These are phyloP conservation scores for Turritopsis rubra DNA, from an alignment of 30 jellyfish, hydroid and myxozoan genomes.

Conservation along the genomic window DNA sequence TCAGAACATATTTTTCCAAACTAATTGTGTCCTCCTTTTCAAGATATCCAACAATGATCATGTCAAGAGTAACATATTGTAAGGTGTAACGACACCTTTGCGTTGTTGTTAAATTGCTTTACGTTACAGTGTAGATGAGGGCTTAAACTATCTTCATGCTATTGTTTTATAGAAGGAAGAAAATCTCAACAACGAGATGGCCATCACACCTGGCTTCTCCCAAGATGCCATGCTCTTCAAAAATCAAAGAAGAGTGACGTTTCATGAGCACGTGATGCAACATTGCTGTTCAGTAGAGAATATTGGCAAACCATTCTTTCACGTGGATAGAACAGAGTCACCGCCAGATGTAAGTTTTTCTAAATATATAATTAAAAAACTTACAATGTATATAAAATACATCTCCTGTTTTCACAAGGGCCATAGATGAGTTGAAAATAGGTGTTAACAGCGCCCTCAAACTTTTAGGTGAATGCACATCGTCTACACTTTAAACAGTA, in stretches of 20 bases:
- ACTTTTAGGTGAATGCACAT: no score
- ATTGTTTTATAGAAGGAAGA: neutral
- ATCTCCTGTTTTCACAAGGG: no score
- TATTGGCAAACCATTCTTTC: conserved; percentile 12
- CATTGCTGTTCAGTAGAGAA: conserved; percentile 19
- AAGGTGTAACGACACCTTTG: neutral
- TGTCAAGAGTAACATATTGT: no score
- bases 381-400: no score
- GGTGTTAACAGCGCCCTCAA: no score
- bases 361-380: no score
- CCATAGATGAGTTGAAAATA: no score
- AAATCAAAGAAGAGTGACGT: conserved; percentile 1
- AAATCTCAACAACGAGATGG: neutral
- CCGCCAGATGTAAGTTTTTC: conserved; percentile 23
- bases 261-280: conserved; percentile 9
- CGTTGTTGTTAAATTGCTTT: neutral
- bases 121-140: neutral
- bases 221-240: neutral
- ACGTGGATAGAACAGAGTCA: neutral
- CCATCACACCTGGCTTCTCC: neutral
- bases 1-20: no score
- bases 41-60: no score
- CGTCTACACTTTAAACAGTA: no score
- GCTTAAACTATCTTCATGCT: neutral
- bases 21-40: no score